Evolutionary conservation across 2,888 invertebrate genomes (phyloP).

Genomic region (Phasia obesa): DNA sequence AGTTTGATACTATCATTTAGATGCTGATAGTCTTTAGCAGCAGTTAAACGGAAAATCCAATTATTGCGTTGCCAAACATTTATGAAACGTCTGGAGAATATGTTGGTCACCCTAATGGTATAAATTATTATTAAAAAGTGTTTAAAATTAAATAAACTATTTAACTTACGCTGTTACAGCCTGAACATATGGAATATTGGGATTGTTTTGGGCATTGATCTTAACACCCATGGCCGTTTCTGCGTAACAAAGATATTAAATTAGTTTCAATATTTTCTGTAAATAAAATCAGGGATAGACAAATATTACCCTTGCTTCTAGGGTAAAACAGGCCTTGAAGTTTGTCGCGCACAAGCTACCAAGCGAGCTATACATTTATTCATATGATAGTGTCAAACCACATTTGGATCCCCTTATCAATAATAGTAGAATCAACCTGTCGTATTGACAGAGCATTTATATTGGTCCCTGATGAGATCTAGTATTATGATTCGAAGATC

Average conservation of each 20-base stretch:
- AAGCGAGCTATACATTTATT: too few species aligned
- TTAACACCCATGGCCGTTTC: slow-evolving; percentile 80
- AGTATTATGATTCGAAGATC: too few species aligned
- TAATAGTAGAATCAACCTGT: too few species aligned
- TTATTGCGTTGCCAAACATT: slow-evolving; percentile 78
- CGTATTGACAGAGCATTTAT: too few species aligned
- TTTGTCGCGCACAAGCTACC: too few species aligned
- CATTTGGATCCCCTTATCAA: too few species aligned
- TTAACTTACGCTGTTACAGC: slow-evolving; percentile 85
- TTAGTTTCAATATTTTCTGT: neutral
- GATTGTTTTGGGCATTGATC: slow-evolving; percentile 84
- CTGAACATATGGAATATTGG: slow-evolving; percentile 87
- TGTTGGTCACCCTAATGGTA: slow-evolving; percentile 75
- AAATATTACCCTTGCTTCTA: too few species aligned
- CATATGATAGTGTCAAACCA: too few species aligned
- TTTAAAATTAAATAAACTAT: neutral
- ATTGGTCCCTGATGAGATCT: too few species aligned
- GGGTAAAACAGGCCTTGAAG: too few species aligned
- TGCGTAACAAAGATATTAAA: slow-evolving; percentile 53
- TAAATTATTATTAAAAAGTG: neutral
- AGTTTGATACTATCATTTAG: slow-evolving; percentile 74
- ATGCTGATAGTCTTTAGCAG: slow-evolving; percentile 71
- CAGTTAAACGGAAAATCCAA: slow-evolving; percentile 75
- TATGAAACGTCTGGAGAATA: slow-evolving; percentile 76
- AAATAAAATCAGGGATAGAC: neutral